These are phyloP conservation scores for Gracilinanus agilis DNA, from an alignment of 2,113 vertebrate genomes.

Conservation along the genomic window DNA sequence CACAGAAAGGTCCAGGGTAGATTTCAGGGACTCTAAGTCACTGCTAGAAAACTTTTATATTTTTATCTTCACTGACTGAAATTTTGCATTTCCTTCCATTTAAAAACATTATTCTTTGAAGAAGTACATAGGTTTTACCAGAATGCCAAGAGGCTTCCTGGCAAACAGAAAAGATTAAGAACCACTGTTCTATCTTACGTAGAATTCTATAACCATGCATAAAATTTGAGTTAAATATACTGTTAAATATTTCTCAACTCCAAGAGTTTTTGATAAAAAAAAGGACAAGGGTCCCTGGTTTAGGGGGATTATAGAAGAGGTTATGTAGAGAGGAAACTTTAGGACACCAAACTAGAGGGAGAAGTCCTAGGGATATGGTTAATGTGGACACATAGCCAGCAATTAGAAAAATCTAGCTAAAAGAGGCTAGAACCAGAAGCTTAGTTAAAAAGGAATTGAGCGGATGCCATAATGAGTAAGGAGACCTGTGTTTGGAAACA, in stretches of 20 bases:
- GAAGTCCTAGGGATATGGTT: neutral
- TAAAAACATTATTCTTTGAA: neutral
- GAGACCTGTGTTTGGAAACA: neutral
- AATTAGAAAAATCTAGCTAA: neutral
- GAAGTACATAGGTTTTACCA: neutral
- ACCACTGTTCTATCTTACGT: too few relatives aligned
- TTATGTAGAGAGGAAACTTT: neutral
- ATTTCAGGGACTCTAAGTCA: neutral
- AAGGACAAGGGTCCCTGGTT: neutral
- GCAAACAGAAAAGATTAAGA: too few relatives aligned
- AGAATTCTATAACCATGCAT: too few relatives aligned
- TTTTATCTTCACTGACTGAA: neutral
- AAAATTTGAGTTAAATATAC: neutral
- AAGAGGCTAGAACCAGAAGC: neutral
- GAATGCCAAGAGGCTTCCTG: too few relatives aligned
- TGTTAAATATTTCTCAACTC: neutral
- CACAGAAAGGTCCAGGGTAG: neutral
- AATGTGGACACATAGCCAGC: neutral
- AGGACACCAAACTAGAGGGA: neutral
- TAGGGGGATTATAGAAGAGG: neutral
- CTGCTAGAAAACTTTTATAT: neutral
- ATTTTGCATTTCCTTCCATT: neutral
- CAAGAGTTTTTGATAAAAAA: neutral
- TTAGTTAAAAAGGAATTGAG: neutral
- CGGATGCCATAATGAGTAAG: neutral